Conservation (phyloP, 2,113 vertebrate species). For the Antechinus flavipes region DNA sequence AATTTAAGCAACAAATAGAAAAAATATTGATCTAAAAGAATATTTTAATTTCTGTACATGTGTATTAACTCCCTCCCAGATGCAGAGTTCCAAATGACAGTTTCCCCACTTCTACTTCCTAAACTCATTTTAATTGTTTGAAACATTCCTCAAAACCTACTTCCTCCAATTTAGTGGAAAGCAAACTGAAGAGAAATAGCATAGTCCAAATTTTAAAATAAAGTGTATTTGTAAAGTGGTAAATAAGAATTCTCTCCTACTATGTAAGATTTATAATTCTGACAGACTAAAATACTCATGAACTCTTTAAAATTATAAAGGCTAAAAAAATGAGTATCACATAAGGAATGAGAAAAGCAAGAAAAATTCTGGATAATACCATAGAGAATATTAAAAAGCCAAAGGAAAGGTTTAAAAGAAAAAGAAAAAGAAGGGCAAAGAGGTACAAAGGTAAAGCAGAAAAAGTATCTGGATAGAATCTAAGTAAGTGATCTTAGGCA, state of each 20-base stretch:
- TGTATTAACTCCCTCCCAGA: background rate
- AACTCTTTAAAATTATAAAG: background rate
- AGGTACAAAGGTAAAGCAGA: background rate
- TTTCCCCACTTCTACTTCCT: background rate
- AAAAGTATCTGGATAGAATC: accelerated
- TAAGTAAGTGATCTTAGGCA: background rate
- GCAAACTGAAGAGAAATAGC: background rate
- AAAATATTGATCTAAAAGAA: background rate
- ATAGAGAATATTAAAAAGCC: background rate
- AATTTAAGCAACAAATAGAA: background rate
- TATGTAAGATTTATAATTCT: background rate
- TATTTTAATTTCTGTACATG: conserved; percentile 16
- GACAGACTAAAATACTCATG: background rate
- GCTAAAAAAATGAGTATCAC: background rate
- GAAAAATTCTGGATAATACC: background rate
- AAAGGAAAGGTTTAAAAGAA: background rate
- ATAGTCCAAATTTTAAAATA: background rate
- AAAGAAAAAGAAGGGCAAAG: background rate
- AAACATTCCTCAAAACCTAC: background rate
- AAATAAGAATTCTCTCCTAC: background rate
- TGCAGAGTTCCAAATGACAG: background rate
- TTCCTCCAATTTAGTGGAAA: background rate
- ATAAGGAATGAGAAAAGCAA: background rate
- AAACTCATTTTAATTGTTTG: background rate
- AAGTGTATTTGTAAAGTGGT: background rate